Conservation (phyloP, 1,140 invertebrate genomes). For the Telenomus remus region DNA sequence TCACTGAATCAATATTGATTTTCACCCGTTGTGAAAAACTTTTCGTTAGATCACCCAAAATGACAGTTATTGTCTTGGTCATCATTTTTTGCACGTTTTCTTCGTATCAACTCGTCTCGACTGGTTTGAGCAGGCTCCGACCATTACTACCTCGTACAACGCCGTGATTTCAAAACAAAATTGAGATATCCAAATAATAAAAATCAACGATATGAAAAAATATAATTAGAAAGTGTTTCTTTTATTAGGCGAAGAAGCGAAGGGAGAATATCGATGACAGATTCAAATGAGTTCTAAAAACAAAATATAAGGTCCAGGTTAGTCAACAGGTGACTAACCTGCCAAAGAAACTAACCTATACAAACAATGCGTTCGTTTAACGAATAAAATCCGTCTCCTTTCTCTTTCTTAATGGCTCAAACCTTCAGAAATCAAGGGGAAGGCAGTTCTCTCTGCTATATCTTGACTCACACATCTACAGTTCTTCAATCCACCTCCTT, state of each 20-base stretch:
- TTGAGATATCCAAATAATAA: no score
- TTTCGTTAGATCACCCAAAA: slow-evolving; percentile 1
- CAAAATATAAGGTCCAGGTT: slow-evolving; percentile 67
- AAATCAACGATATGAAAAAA: no score
- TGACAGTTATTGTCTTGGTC: slow-evolving; percentile 26
- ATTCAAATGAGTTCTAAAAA: slow-evolving; percentile 62
- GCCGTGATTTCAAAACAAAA: no score
- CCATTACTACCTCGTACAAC: no score
- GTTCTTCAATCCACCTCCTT: slow-evolving; percentile 49
- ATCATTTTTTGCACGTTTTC: no score
- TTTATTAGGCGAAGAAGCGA: slow-evolving; percentile 64
- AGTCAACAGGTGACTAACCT: slow-evolving; percentile 76
- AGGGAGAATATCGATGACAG: slow-evolving; percentile 24
- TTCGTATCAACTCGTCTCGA: no score
- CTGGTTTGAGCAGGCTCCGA: no score
- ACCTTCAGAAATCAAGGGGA: slow-evolving; percentile 61
- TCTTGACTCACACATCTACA: slow-evolving; percentile 69
- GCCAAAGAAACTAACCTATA: slow-evolving; percentile 71
- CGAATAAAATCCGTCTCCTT: slow-evolving; percentile 71
- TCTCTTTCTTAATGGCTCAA: slow-evolving; percentile 58
- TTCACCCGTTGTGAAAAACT: slow-evolving; percentile 41
- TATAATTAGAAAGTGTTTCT: no score
- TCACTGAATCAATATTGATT: slow-evolving; percentile 54
- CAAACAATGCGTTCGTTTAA: slow-evolving; percentile 73
- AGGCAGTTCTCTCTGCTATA: slow-evolving; percentile 60